Conservation (phyloP, 1,140 invertebrate species). For the Forficula auricularia region DNA sequence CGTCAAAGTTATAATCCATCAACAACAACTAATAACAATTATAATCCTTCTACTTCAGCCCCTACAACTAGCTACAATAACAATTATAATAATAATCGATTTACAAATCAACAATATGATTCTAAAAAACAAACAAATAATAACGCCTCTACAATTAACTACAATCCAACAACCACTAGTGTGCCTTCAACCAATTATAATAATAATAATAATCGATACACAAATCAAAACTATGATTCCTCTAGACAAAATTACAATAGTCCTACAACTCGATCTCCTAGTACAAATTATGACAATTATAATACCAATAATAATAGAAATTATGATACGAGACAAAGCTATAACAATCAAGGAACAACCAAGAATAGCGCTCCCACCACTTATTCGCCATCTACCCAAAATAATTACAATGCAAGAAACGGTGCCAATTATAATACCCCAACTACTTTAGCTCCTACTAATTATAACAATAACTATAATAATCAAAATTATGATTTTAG, state of each 20-base stretch:
- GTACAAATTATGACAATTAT: background rate
- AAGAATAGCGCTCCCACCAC: slow-evolving; percentile 1
- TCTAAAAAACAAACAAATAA: background rate
- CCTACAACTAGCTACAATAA: background rate
- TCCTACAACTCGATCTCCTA: slow-evolving; percentile 1
- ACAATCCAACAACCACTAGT: slow-evolving; percentile 1
- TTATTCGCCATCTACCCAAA: background rate
- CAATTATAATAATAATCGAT: background rate
- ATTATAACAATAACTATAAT: no score
- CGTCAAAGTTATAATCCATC: slow-evolving; percentile 19
- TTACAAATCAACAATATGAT: background rate
- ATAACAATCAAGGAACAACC: background rate
- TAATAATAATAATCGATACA: slow-evolving; percentile 2
- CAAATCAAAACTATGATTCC: no score
- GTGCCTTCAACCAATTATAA: background rate
- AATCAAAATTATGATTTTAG: no score
- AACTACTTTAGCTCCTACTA: no score
- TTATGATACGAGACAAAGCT: no score
- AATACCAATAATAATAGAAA: background rate
- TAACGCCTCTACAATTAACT: no score
- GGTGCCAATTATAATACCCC: no score
- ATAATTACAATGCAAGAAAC: background rate
- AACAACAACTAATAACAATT: slow-evolving; percentile 20
- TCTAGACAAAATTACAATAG: no score
- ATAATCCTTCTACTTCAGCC: background rate